Percentiles rank a stretch among this genome's conserved stretches.
These are phyloP conservation scores for Scaptomyza cyrtandrae DNA, from an alignment of 2,888 invertebrate species.

Conservation along the genomic window DNA sequence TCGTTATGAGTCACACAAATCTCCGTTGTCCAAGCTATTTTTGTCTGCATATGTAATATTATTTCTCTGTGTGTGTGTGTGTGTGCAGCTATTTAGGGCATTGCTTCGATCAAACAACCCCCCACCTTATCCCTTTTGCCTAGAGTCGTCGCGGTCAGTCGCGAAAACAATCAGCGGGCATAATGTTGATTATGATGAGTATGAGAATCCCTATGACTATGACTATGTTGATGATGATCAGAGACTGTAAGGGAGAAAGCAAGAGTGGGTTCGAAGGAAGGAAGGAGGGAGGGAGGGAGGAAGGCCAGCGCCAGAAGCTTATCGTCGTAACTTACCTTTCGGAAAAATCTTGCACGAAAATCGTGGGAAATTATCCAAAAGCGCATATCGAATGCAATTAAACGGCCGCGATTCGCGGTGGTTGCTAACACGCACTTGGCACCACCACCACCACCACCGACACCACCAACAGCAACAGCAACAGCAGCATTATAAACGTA, in stretches of 20 bases:
- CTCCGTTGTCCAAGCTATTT: slow-evolving; percentile 55
- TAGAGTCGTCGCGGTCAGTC: slow-evolving; percentile 67
- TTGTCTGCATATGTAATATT: neutral
- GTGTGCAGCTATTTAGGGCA: slow-evolving; percentile 53
- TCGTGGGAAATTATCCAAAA: slow-evolving; percentile 80
- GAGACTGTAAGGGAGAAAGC: slow-evolving; percentile 8
- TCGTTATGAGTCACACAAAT: slow-evolving; percentile 79
- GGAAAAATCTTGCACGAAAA: slow-evolving; percentile 71
- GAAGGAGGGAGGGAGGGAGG: slow-evolving; percentile 12
- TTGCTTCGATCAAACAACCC: slow-evolving; percentile 50
- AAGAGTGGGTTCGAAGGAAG: slow-evolving; percentile 7
- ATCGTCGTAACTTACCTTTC: slow-evolving; percentile 41
- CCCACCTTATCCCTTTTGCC: slow-evolving; percentile 23
- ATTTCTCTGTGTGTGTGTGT: slow-evolving; percentile 11
- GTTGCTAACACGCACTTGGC: slow-evolving; percentile 57
- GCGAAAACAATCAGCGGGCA: slow-evolving; percentile 74
- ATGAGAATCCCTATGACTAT: slow-evolving; percentile 37
- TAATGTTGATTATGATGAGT: slow-evolving; percentile 64
- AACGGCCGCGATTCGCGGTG: slow-evolving; percentile 73
- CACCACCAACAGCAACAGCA: slow-evolving; percentile 20
- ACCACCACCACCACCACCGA: slow-evolving; percentile 28
- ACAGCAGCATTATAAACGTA: slow-evolving; percentile 16
- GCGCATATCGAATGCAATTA: slow-evolving; percentile 79
- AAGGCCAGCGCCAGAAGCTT: slow-evolving; percentile 26
- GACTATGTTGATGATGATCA: slow-evolving; percentile 42